Percentiles rank a stretch among this genome's conserved stretches.
Conservation (phyloP, 2,797 vertebrate genomes). For the Peromyscus melanophrys region DNA sequence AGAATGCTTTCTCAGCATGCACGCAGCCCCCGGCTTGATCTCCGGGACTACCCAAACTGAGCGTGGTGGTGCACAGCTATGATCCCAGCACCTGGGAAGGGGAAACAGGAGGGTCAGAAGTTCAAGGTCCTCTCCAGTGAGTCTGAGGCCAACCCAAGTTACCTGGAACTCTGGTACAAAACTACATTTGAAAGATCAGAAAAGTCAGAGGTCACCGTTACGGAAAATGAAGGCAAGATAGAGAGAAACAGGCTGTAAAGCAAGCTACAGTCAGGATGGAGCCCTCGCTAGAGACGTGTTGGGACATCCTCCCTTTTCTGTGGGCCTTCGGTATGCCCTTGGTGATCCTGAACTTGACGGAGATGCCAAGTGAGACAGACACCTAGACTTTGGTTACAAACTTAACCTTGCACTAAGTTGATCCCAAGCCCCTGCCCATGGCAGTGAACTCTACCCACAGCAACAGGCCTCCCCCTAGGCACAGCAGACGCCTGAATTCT, state of each 20-base stretch:
- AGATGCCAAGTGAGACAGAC: background rate
- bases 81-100: background rate
- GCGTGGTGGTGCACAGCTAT: background rate
- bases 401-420: background rate
- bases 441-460: background rate
- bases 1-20: background rate
- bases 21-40: background rate
- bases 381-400: background rate
- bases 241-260: background rate
- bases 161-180: background rate
- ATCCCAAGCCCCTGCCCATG: background rate
- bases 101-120: background rate
- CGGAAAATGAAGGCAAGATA: background rate
- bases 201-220: background rate
- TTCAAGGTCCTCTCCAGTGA: background rate
- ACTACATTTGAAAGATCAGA: background rate
- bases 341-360: background rate
- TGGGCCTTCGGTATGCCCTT: fast-evolving
- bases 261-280: background rate
- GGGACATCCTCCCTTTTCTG: background rate
- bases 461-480: background rate
- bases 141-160: background rate
- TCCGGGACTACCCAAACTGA: no score
- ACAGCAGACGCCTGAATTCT: background rate
- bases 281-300: fast-evolving